Evolutionary conservation across 1,140 invertebrate species (phyloP).

Genomic region (Propsilocerus akamusi): DNA sequence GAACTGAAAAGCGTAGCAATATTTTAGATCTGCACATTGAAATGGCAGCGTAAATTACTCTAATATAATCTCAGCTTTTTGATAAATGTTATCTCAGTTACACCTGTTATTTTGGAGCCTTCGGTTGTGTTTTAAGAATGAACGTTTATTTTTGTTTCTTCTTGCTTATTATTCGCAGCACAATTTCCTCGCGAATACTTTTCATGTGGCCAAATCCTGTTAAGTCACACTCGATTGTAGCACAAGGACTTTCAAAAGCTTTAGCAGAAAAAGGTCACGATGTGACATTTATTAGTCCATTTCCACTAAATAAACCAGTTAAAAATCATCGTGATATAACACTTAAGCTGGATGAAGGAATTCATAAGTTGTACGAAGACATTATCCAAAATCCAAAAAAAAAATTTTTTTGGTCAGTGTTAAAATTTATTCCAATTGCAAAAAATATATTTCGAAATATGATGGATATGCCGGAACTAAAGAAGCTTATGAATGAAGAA

Average conservation of each 20-base stretch:
- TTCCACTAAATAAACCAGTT: neutral
- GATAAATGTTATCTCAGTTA: too few relatives aligned
- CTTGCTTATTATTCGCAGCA: neutral
- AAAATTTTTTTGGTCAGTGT: neutral
- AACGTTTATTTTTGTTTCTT: neutral
- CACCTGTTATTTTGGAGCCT: too few relatives aligned
- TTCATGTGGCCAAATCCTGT: slow-evolving; percentile 11
- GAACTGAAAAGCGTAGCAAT: too few relatives aligned
- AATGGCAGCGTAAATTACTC: too few relatives aligned
- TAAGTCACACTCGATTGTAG: slow-evolving; percentile 12
- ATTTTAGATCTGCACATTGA: too few relatives aligned
- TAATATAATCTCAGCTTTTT: too few relatives aligned
- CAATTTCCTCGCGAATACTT: slow-evolving; percentile 9
- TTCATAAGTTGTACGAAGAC: neutral
- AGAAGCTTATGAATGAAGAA: slow-evolving; percentile 1
- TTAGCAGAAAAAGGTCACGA: slow-evolving; percentile 13
- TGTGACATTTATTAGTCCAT: slow-evolving; percentile 11
- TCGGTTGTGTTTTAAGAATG: neutral
- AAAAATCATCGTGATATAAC: neutral
- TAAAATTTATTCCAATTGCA: neutral
- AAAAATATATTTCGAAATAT: neutral
- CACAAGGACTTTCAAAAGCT: slow-evolving; percentile 9
- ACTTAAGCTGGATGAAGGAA: neutral
- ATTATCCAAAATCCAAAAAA: neutral
- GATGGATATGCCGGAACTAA: neutral